These are phyloP conservation scores for Drosophila merina DNA, from an alignment of 2,888 invertebrate genomes.

Conservation along the genomic window DNA sequence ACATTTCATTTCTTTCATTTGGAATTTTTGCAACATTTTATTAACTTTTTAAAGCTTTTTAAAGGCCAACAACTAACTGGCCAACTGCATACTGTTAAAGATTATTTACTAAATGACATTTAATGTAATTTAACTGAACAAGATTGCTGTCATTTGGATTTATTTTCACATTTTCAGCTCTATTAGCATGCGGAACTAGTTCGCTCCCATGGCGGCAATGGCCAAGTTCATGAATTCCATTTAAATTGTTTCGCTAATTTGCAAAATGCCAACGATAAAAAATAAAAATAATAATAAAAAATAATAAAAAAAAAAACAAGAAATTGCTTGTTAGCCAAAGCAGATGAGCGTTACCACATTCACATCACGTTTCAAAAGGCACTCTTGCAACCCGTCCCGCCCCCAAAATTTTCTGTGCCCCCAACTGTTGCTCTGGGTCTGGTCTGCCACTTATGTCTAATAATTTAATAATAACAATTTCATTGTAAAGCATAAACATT, in stretches of 20 bases:
- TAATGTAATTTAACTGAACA: not conserved
- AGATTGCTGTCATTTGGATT: constrained; percentile 8
- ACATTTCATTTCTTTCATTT: no score
- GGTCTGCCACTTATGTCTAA: constrained; percentile 40
- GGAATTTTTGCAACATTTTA: no score
- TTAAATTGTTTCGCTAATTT: constrained; percentile 48
- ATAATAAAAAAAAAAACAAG: constrained; percentile 8
- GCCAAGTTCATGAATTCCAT: constrained; percentile 39
- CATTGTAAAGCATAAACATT: constrained; percentile 47
- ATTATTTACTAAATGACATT: not conserved
- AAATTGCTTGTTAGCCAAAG: constrained; percentile 31
- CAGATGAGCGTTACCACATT: constrained; percentile 49
- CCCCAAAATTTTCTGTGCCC: not conserved
- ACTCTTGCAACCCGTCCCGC: not conserved
- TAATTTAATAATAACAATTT: constrained; percentile 50
- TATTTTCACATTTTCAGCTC: not conserved
- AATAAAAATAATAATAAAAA: constrained; percentile 1
- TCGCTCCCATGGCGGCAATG: constrained; percentile 15
- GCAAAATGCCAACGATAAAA: constrained; percentile 26
- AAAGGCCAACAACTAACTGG: not conserved
- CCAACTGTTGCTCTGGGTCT: constrained; percentile 17
- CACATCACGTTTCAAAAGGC: constrained; percentile 45
- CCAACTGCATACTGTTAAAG: not conserved
- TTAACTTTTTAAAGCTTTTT: no score
- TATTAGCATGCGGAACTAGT: constrained; percentile 34